Conservation (phyloP, 35 echinoderm and acorn worm species). For the Acanthaster planci region DNA sequence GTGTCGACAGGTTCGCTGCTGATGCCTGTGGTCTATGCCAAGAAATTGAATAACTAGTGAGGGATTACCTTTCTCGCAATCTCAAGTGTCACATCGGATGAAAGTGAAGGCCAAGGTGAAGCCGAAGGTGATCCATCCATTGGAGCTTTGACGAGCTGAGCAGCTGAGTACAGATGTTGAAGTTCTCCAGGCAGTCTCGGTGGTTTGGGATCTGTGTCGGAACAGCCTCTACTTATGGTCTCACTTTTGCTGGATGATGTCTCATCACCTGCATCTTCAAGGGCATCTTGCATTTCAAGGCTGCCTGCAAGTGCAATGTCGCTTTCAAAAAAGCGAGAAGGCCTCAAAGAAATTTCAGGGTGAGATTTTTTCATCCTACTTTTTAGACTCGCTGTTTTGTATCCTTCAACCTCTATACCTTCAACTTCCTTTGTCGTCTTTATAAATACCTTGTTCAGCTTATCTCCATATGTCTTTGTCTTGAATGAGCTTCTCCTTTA, state of each 20-base stretch:
- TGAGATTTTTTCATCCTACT: neutral
- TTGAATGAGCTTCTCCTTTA: neutral
- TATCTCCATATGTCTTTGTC: slow-evolving; percentile 28
- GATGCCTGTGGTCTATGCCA: slow-evolving; percentile 46
- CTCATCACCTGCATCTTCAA: slow-evolving; percentile 17
- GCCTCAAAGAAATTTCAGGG: neutral
- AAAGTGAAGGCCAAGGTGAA: slow-evolving; percentile 61
- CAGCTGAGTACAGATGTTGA: neutral
- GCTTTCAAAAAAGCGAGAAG: slow-evolving; percentile 22
- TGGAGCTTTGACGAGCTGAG: neutral
- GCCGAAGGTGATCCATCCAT: neutral
- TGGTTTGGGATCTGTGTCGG: neutral
- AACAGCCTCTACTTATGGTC: neutral
- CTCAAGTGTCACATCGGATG: slow-evolving; percentile 32
- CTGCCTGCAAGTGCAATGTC: slow-evolving; percentile 28
- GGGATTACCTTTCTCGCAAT: slow-evolving; percentile 34
- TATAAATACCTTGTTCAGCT: slow-evolving; percentile 35
- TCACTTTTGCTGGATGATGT: neutral
- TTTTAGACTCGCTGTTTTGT: slow-evolving; percentile 39
- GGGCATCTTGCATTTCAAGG: neutral
- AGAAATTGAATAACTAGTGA: slow-evolving; percentile 55
- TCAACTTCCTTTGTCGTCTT: slow-evolving; percentile 46
- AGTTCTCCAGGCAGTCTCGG: neutral
- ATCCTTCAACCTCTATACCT: slow-evolving; percentile 30
- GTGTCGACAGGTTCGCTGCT: slow-evolving; percentile 31